These are phyloP conservation scores for Agrochola circellaris DNA, from an alignment of 2,888 invertebrate species.

Conservation along the genomic window DNA sequence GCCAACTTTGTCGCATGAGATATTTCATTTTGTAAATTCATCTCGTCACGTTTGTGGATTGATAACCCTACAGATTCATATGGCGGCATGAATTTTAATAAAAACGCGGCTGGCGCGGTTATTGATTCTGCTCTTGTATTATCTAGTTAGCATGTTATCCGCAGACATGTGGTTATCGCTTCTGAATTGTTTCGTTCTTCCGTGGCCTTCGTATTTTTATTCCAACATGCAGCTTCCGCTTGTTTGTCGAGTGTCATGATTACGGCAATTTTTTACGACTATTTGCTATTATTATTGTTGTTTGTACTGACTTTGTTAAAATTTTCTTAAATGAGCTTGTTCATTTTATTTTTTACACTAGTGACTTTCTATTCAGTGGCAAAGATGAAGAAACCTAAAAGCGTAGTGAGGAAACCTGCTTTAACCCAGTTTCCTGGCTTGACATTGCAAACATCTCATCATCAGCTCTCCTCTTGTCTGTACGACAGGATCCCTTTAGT, in stretches of 20 bases:
- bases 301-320: background rate
- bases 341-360: background rate
- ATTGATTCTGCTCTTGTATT: slow-evolving; percentile 48
- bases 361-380: background rate
- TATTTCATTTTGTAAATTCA: slow-evolving; percentile 71
- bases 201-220: background rate
- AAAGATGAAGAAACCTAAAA: background rate
- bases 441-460: background rate
- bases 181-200: background rate
- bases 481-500: background rate
- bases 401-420: background rate
- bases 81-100: slow-evolving; percentile 62
- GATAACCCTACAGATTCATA: slow-evolving; percentile 60
- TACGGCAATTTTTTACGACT: background rate
- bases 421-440: background rate
- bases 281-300: background rate
- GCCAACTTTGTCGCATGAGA: slow-evolving; percentile 62
- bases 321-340: background rate
- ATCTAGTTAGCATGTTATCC: slow-evolving; percentile 27
- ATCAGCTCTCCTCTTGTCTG: background rate
- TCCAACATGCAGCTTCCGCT: background rate
- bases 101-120: slow-evolving; percentile 52
- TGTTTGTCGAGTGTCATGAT: background rate
- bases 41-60: slow-evolving; percentile 64
- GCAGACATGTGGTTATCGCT: background rate